Percentiles rank a stretch among this genome's conserved stretches.
phyloP scores from a whole-genome alignment of 1,140 invertebrate genomes.

The Magallana ariakensis region DNA sequence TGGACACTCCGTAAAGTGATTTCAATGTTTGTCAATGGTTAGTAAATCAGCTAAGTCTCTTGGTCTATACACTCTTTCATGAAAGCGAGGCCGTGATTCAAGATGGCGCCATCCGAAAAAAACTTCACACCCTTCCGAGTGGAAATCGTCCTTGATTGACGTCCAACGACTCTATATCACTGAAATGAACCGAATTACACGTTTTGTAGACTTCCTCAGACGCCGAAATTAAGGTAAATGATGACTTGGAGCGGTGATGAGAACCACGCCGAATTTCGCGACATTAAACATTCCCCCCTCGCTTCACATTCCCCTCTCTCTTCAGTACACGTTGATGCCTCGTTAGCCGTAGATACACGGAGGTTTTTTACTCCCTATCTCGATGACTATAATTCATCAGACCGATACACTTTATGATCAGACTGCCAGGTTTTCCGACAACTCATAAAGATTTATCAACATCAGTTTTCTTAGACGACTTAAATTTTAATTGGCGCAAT shows the following conservation, averaged over 20 bases:
- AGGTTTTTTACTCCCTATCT: constrained; percentile 25
- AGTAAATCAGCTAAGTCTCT: constrained; percentile 12
- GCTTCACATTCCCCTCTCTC: not conserved
- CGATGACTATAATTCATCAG: constrained; percentile 29
- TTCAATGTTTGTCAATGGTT: not conserved
- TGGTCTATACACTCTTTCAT: not conserved
- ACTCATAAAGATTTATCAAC: constrained; percentile 35
- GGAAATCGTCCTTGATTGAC: constrained; percentile 29
- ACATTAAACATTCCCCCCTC: constrained; percentile 19
- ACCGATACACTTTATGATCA: constrained; percentile 38
- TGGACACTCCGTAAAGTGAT: constrained; percentile 4
- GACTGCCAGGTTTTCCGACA: constrained; percentile 25
- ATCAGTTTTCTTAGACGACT: constrained; percentile 36
- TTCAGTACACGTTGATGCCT: not conserved
- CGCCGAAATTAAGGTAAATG: constrained; percentile 26
- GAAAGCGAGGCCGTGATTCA: constrained; percentile 17
- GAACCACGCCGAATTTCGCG: constrained; percentile 23
- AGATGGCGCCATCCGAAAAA: constrained; percentile 20
- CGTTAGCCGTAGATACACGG: constrained; percentile 5
- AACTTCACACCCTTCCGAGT: constrained; percentile 15
- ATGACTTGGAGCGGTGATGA: constrained; percentile 1
- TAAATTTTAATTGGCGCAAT: constrained; percentile 30
- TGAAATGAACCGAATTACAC: constrained; percentile 31
- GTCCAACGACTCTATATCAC: constrained; percentile 22
- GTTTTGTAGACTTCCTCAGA: constrained; percentile 22